phyloP scores from a whole-genome alignment of 2,113 vertebrate genomes.

The Mungos mungo region DNA sequence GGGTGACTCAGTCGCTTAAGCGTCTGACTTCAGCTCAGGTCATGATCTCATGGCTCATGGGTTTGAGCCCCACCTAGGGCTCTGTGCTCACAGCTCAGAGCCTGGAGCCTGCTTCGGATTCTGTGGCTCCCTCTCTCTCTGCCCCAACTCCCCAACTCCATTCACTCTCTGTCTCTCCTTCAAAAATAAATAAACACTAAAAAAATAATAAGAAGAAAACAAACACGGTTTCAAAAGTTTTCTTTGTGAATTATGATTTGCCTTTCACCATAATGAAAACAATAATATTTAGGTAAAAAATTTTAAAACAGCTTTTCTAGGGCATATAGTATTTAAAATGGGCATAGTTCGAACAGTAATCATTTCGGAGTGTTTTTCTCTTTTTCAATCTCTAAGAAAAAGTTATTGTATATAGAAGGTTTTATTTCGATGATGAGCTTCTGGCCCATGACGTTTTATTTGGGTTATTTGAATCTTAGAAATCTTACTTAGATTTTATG shows the following conservation, averaged over 20 bases:
- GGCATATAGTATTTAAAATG: neutral
- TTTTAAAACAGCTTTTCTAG: neutral
- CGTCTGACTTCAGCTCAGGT: neutral
- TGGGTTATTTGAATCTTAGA: neutral
- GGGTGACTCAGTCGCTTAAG: neutral
- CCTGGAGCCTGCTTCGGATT: neutral
- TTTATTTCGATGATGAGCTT: neutral
- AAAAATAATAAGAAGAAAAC: neutral
- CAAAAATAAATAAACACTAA: too few relatives aligned
- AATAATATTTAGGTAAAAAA: neutral
- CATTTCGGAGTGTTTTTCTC: constrained; percentile 5
- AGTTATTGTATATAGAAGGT: neutral
- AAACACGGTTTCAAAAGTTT: neutral
- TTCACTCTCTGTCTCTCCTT: too few relatives aligned
- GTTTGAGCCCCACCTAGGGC: neutral
- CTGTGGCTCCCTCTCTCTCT: neutral
- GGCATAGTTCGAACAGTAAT: neutral
- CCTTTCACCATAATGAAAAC: neutral
- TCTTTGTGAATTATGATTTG: constrained; percentile 4
- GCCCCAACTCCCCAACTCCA: neutral
- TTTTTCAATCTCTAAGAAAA: constrained; percentile 1
- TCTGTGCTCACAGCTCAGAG: neutral
- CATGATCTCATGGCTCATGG: neutral
- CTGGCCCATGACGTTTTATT: neutral
- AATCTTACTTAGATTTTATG: neutral